Evolutionary conservation across 2,113 vertebrate species (phyloP).

Genomic region (Calonectris borealis): DNA sequence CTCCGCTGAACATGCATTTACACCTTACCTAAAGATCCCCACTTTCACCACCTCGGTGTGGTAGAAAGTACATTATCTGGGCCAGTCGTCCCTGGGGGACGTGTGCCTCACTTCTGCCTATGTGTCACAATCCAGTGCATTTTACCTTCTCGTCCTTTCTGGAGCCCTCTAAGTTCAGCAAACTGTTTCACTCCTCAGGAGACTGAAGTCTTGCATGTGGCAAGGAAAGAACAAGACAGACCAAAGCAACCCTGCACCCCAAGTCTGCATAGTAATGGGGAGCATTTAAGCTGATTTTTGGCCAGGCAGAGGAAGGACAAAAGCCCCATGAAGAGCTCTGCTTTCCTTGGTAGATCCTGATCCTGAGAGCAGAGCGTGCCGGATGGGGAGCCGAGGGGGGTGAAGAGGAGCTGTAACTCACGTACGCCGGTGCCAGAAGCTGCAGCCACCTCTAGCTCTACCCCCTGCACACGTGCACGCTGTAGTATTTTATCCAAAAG

Average conservation of each 20-base stretch:
- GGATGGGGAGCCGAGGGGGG: neutral
- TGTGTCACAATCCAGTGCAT: neutral
- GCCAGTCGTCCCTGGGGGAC: neutral
- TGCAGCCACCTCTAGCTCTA: neutral
- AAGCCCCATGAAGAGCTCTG: neutral
- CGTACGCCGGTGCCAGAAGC: neutral
- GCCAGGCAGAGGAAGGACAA: neutral
- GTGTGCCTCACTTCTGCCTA: neutral
- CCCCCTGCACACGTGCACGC: neutral
- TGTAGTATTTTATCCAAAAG: constrained; percentile 16
- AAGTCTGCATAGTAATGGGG: neutral
- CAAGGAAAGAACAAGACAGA: neutral
- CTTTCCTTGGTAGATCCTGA: neutral
- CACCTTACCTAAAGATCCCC: neutral
- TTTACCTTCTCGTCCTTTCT: neutral
- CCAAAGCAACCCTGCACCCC: neutral
- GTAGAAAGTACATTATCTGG: neutral
- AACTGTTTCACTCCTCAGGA: neutral
- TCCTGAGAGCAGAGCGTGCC: neutral
- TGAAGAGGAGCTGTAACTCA: neutral
- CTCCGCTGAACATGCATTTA: neutral
- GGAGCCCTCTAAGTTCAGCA: neutral
- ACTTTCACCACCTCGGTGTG: neutral
- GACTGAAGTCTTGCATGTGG: neutral
- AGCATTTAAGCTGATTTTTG: neutral